These are phyloP conservation scores for Grammomys surdaster DNA, from an alignment of 2,113 vertebrate genomes.

Conservation along the genomic window DNA sequence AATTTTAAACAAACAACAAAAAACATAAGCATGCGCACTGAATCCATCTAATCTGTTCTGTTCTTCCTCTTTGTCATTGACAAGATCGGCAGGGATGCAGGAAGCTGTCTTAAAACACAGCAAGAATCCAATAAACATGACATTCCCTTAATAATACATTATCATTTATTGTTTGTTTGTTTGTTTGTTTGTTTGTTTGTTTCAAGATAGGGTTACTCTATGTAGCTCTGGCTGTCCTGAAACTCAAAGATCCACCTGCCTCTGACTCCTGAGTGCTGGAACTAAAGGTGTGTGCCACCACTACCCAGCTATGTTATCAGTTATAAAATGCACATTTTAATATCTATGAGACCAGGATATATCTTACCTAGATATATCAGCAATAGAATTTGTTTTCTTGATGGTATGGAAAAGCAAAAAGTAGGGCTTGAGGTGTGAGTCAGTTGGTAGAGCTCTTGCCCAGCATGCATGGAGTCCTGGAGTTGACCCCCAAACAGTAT, in stretches of 20 bases:
- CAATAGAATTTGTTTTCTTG: background rate
- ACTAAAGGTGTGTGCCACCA: background rate
- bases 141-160: background rate
- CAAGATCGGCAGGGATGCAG: background rate
- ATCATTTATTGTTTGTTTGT: background rate
- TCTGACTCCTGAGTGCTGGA: background rate
- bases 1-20: background rate
- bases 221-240: background rate
- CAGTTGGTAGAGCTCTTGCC: background rate
- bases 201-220: background rate
- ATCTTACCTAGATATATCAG: background rate
- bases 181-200: background rate
- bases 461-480: background rate
- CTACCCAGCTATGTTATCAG: background rate
- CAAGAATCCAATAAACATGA: background rate
- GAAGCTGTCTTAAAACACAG: background rate
- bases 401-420: background rate
- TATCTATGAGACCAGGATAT: slow-evolving; percentile 17
- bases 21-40: background rate
- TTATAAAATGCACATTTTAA: background rate
- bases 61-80: background rate
- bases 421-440: background rate
- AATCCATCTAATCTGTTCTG: background rate
- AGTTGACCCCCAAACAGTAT: background rate
- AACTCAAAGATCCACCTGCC: background rate